Percentiles rank a stretch among this genome's conserved stretches.
Conservation (phyloP, 2,113 vertebrate genomes). For the Sylvia atricapilla region DNA sequence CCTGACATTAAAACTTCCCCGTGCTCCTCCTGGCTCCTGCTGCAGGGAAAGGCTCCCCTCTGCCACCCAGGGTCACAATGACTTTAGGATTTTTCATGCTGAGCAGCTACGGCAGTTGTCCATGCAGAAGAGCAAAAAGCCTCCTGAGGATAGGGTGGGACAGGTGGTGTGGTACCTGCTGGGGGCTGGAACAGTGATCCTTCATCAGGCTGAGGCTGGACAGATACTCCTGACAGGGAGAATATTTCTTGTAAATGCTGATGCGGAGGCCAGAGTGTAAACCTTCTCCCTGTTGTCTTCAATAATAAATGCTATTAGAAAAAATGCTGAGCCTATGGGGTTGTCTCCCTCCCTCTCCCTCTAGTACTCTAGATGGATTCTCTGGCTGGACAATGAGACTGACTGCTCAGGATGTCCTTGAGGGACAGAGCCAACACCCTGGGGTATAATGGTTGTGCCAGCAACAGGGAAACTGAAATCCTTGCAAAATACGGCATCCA, state of each 20-base stretch:
- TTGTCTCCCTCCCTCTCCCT: background rate
- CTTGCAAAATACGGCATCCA: background rate
- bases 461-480: background rate
- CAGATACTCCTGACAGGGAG: background rate
- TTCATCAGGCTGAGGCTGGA: background rate
- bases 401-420: background rate
- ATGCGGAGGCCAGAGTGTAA: background rate
- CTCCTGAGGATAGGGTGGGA: background rate
- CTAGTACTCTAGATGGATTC: background rate
- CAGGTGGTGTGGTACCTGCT: background rate
- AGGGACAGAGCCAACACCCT: background rate
- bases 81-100: background rate
- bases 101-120: background rate
- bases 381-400: background rate
- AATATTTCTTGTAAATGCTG: background rate
- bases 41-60: background rate
- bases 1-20: background rate
- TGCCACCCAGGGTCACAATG: background rate
- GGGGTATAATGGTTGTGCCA: background rate
- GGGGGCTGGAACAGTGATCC: background rate
- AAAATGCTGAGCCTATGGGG: background rate
- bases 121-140: background rate
- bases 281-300: background rate
- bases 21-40: background rate
- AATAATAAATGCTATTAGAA: background rate